Conservation (phyloP, 2,888 invertebrate species). For the Acronicta psi region DNA sequence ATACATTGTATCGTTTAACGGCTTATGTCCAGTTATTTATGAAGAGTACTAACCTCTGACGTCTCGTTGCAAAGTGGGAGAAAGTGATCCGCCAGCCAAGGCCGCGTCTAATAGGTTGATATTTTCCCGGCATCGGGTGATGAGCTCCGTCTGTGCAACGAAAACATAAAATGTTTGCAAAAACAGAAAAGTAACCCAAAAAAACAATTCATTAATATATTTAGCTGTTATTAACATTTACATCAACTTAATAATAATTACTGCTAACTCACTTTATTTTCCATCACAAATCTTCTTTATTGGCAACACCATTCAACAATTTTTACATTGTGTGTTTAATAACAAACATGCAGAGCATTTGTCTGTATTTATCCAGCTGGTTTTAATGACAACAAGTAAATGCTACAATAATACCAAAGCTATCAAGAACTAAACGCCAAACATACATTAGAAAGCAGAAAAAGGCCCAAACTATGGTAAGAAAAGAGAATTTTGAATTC, state of each 20-base stretch:
- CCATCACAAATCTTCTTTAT: constrained; percentile 53
- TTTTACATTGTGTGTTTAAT: constrained; percentile 43
- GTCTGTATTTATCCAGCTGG: constrained; percentile 24
- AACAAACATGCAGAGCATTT: constrained; percentile 53
- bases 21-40: constrained; percentile 33
- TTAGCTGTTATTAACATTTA: constrained; percentile 54
- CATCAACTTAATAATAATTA: constrained; percentile 49
- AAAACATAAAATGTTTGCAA: constrained; percentile 66
- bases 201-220: constrained; percentile 38
- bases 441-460: constrained; percentile 75
- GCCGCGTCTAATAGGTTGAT: constrained; percentile 93
- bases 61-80: constrained; percentile 88
- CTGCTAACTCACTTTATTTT: constrained; percentile 64
- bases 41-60: constrained; percentile 88
- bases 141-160: constrained; percentile 93
- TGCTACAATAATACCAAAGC: constrained; percentile 62
- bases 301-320: constrained; percentile 46
- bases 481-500: constrained; percentile 59
- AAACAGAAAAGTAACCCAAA: constrained; percentile 50
- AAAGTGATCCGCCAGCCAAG: constrained; percentile 87
- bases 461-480: constrained; percentile 61
- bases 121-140: constrained; percentile 95
- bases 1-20: not conserved
- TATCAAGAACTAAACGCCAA: constrained; percentile 64
- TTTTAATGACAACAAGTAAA: constrained; percentile 30